Percentiles rank a stretch among this genome's conserved stretches.
Evolutionary conservation across 2,113 vertebrate species (phyloP).

Genomic region (Phoenicopterus ruber): DNA sequence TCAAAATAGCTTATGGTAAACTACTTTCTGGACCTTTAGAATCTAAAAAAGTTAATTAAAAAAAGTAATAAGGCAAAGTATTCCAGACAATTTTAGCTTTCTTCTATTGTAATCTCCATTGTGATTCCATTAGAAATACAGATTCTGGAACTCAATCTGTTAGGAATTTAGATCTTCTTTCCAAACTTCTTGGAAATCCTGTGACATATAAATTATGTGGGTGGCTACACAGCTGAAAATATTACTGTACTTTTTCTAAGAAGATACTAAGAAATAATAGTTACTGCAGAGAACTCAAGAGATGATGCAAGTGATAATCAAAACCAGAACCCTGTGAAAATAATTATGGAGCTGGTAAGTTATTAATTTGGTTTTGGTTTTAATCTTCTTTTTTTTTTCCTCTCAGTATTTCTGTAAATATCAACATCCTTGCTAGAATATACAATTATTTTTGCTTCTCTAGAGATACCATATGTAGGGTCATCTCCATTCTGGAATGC

Average conservation of each 20-base stretch:
- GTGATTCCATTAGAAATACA: neutral
- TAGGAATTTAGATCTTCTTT: neutral
- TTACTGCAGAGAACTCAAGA: conserved; percentile 28
- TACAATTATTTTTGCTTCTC: neutral
- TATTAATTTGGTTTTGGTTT: neutral
- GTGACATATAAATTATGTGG: neutral
- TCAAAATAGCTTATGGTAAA: neutral
- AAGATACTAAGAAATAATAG: conserved; percentile 4
- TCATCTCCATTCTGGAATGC: neutral
- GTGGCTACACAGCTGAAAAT: neutral
- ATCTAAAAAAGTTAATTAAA: neutral
- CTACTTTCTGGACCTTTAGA: neutral
- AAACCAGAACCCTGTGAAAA: conserved; percentile 73
- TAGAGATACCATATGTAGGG: neutral
- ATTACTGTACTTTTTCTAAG: neutral
- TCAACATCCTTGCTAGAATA: neutral
- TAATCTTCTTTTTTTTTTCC: neutral
- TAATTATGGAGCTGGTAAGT: conserved; percentile 82
- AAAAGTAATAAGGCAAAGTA: neutral
- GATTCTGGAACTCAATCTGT: neutral
- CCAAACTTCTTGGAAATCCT: neutral
- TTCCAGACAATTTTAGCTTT: neutral
- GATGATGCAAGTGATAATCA: conserved; percentile 74
- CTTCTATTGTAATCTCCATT: neutral
- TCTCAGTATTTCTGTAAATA: neutral